Percentiles rank a stretch among this genome's conserved stretches.
Evolutionary conservation across 2,113 vertebrate species (phyloP).

Genomic region (Balaeniceps rex): DNA sequence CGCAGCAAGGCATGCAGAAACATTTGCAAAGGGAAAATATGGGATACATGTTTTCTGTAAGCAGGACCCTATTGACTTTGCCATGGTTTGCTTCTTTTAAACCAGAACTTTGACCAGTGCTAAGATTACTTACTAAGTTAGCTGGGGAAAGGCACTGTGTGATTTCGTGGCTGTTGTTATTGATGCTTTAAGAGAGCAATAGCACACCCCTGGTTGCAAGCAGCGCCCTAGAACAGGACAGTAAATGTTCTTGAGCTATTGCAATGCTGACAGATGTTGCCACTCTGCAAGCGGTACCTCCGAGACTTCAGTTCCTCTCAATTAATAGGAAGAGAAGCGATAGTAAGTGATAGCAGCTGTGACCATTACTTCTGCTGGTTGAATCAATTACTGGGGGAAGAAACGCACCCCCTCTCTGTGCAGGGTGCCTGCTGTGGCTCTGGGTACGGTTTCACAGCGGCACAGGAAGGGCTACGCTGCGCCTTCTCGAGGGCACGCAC

Average conservation of each 20-base stretch:
- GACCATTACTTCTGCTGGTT: background rate
- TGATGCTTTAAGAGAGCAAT: background rate
- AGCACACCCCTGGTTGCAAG: background rate
- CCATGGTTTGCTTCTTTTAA: background rate
- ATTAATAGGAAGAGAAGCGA: background rate
- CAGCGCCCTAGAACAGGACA: background rate
- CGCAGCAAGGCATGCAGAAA: background rate
- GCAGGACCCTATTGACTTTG: background rate
- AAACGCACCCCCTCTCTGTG: accelerated
- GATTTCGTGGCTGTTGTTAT: background rate
- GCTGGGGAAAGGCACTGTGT: background rate
- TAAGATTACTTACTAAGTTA: too few relatives aligned
- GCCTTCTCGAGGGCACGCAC: background rate
- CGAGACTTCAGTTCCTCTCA: background rate
- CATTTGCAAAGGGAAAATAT: accelerated
- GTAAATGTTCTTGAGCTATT: accelerated
- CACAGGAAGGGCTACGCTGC: accelerated
- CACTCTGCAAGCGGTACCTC: accelerated
- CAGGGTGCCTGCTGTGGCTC: background rate
- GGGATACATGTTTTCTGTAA: accelerated
- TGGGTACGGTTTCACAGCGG: accelerated
- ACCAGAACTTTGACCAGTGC: background rate
- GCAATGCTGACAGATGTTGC: background rate
- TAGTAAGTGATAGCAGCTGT: background rate
- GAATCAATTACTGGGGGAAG: background rate